A percentile compares a stretch with the other conserved stretches of the same genome.
Conservation (phyloP, 2,888 invertebrate species). For the Geotrupes spiniger region DNA sequence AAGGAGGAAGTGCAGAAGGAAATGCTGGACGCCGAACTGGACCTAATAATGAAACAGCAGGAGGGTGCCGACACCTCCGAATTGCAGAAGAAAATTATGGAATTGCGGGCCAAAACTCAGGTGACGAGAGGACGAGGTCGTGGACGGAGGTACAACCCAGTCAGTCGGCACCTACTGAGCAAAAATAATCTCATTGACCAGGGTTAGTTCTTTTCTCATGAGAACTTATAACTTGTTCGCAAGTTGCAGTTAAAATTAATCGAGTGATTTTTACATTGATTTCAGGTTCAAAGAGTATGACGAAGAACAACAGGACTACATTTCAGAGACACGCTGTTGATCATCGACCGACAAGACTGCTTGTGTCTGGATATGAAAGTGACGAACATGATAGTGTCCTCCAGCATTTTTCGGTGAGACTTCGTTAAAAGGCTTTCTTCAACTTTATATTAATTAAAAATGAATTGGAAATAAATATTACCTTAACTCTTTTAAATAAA, state of each 20-base stretch:
- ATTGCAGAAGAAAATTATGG: slow-evolving; percentile 72
- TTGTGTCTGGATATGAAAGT: slow-evolving; percentile 82
- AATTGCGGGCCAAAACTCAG: slow-evolving; percentile 58
- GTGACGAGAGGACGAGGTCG: slow-evolving; percentile 43
- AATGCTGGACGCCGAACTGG: slow-evolving; percentile 86
- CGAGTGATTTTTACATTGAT: neutral
- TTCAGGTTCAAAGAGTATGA: slow-evolving; percentile 48
- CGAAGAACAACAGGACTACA: slow-evolving; percentile 20
- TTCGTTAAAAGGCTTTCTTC: too few relatives aligned
- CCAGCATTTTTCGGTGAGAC: slow-evolving; percentile 78
- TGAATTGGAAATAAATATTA: too few relatives aligned
- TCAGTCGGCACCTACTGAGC: slow-evolving; percentile 41
- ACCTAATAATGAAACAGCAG: slow-evolving; percentile 84
- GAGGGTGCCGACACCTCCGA: slow-evolving; percentile 85
- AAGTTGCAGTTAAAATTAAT: neutral
- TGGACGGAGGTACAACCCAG: slow-evolving; percentile 43
- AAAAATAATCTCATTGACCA: slow-evolving; percentile 45
- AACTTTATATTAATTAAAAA: slow-evolving; percentile 3
- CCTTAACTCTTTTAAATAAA: too few relatives aligned
- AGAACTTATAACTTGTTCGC: slow-evolving; percentile 9
- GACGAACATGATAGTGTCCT: slow-evolving; percentile 80
- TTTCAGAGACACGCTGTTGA: slow-evolving; percentile 65
- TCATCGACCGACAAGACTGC: slow-evolving; percentile 80
- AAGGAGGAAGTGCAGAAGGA: slow-evolving; percentile 84
- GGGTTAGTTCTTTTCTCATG: slow-evolving; percentile 3